These are phyloP conservation scores for Muscicapa striata DNA, from an alignment of 2,797 vertebrate species.

Conservation along the genomic window DNA sequence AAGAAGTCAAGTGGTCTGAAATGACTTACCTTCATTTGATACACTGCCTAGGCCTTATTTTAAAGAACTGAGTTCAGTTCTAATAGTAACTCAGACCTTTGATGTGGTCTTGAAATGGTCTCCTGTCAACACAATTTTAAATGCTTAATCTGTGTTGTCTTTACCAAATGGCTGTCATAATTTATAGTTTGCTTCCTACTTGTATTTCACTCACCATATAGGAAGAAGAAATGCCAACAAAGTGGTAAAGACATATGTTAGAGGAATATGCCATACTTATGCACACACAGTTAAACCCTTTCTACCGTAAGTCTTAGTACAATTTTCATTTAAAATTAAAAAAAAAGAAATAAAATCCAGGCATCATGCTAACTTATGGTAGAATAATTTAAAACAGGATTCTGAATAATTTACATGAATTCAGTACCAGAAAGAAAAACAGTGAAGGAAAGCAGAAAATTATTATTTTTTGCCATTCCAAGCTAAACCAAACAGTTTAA, in stretches of 20 bases:
- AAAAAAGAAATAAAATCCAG: not conserved
- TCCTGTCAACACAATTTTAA: slow-evolving; percentile 38
- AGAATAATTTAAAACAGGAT: not conserved
- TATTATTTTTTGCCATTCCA: not conserved
- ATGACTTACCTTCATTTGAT: slow-evolving; percentile 21
- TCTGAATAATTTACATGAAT: not conserved
- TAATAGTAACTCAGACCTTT: slow-evolving; percentile 26
- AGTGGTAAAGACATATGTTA: slow-evolving; percentile 34
- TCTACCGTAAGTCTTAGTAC: not conserved
- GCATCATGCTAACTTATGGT: not conserved
- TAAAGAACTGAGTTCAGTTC: slow-evolving; percentile 36
- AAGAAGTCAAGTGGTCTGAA: not conserved
- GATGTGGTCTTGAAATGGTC: slow-evolving; percentile 41
- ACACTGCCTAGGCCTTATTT: slow-evolving; percentile 13
- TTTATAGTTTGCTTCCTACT: slow-evolving; percentile 59
- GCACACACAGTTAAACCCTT: not conserved
- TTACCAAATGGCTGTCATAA: slow-evolving; percentile 60
- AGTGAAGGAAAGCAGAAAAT: not conserved
- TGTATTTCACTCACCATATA: slow-evolving; percentile 34
- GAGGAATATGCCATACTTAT: not conserved
- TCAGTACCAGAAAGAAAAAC: not conserved
- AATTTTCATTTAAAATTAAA: not conserved
- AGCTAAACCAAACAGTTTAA: not conserved
- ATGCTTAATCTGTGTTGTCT: slow-evolving; percentile 61
- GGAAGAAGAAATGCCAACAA: slow-evolving; percentile 29